Percentiles rank a stretch among this genome's conserved stretches.
These are phyloP conservation scores for Antigone vipio DNA, from an alignment of 2,113 vertebrate species.

Conservation along the genomic window DNA sequence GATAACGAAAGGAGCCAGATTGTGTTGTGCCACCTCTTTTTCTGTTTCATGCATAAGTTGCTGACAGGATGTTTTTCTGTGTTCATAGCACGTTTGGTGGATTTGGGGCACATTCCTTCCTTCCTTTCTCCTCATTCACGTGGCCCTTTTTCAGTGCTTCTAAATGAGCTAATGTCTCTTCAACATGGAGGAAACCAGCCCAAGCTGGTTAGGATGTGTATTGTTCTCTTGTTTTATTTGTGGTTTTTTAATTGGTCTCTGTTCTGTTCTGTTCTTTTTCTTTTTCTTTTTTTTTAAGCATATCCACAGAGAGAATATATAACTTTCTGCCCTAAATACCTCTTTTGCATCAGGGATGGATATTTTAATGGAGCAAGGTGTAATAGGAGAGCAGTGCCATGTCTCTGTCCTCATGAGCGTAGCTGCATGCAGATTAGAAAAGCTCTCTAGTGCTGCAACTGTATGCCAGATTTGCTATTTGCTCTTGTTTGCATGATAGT, in stretches of 20 bases:
- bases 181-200: background rate
- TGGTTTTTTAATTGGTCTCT: conserved; percentile 20
- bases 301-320: conserved; percentile 33
- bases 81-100: conserved; percentile 13
- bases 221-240: conserved; percentile 42
- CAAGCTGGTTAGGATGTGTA: conserved; percentile 16
- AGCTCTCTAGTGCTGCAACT: conserved; percentile 69
- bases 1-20: conserved; percentile 13
- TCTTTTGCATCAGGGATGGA: conserved; percentile 51
- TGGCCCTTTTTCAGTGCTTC: conserved; percentile 31
- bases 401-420: conserved; percentile 55
- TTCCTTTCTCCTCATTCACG: conserved; percentile 15
- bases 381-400: conserved; percentile 43
- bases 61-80: background rate
- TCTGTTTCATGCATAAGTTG: conserved; percentile 3
- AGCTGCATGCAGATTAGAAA: conserved; percentile 77
- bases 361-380: conserved; percentile 15
- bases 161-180: conserved; percentile 17
- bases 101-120: conserved; percentile 24
- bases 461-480: conserved; percentile 75
- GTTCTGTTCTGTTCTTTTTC: background rate
- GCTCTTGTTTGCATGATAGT: conserved; percentile 79
- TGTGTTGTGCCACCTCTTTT: conserved; percentile 35
- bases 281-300: background rate
- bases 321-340: conserved; percentile 33